Conservation (phyloP, 2,888 invertebrate species). For the Opisthograptis luteolata region DNA sequence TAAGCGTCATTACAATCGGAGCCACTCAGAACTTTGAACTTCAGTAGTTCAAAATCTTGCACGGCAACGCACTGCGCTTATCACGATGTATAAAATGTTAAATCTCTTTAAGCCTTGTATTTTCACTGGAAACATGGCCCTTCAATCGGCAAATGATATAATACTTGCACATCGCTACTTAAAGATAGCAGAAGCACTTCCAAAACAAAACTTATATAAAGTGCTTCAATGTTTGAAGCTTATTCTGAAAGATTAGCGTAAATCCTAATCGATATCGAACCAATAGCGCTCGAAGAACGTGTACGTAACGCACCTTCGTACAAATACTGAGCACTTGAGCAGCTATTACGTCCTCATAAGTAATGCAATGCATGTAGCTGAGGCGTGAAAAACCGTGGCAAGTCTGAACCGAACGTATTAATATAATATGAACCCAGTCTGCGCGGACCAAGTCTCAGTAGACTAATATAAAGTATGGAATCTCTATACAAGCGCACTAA, state of each 20-base stretch:
- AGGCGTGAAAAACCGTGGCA: slow-evolving; percentile 76
- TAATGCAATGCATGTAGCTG: slow-evolving; percentile 71
- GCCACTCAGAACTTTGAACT: no score
- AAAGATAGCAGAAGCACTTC: no score
- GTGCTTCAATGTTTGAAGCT: neutral
- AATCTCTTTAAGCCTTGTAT: no score
- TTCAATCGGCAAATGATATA: no score
- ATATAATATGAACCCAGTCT: slow-evolving; percentile 77
- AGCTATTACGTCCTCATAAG: slow-evolving; percentile 78
- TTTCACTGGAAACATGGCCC: no score
- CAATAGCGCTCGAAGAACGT: slow-evolving; percentile 65
- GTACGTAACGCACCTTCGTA: slow-evolving; percentile 63
- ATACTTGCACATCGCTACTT: no score
- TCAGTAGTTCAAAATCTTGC: no score
- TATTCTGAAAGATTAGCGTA: slow-evolving; percentile 6
- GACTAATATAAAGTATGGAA: slow-evolving; percentile 6
- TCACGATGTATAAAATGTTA: no score
- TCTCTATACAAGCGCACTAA: neutral
- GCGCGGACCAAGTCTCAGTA: slow-evolving; percentile 51
- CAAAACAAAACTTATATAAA: no score
- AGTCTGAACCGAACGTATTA: slow-evolving; percentile 61
- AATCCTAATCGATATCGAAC: slow-evolving; percentile 37
- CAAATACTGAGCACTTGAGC: slow-evolving; percentile 70
- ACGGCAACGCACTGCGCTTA: no score
- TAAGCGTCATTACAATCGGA: no score